phyloP scores from a whole-genome alignment of 2,797 vertebrate genomes.

The Limnodromus scolopaceus region DNA sequence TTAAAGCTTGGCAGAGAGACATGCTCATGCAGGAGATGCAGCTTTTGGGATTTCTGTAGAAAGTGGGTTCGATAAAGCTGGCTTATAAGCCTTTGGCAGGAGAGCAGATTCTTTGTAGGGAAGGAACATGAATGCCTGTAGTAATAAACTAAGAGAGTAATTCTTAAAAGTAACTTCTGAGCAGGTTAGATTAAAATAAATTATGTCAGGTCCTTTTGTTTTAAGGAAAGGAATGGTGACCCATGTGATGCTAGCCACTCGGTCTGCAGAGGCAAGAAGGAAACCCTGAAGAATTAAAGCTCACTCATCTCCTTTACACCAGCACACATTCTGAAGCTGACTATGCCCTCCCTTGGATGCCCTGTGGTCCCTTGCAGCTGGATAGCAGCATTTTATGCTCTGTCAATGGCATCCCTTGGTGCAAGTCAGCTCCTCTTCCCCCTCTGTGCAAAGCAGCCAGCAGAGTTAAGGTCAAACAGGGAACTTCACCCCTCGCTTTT shows the following conservation, averaged over 20 bases:
- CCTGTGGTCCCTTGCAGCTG: not conserved
- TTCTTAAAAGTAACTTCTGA: not conserved
- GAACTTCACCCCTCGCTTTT: not conserved
- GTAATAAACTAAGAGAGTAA: accelerated
- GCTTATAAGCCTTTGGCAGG: not conserved
- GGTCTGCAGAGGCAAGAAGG: accelerated
- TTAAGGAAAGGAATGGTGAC: not conserved
- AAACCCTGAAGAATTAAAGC: not conserved
- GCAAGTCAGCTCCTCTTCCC: not conserved
- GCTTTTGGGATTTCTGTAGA: not conserved
- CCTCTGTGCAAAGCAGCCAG: not conserved
- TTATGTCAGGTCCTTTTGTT: accelerated
- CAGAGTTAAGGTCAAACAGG: not conserved
- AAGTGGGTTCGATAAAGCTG: not conserved
- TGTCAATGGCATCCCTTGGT: not conserved
- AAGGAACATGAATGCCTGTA: not conserved
- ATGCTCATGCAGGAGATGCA: not conserved
- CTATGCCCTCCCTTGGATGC: not conserved
- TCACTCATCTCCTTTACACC: not conserved
- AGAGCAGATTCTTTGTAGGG: not conserved
- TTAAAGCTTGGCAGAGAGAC: not conserved
- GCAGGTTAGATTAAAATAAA: not conserved
- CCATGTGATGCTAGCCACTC: not conserved
- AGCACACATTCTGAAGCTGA: not conserved
- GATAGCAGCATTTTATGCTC: not conserved